Evolutionary conservation across 2,797 vertebrate species (phyloP).

Genomic region (Cottoperca gobio): DNA sequence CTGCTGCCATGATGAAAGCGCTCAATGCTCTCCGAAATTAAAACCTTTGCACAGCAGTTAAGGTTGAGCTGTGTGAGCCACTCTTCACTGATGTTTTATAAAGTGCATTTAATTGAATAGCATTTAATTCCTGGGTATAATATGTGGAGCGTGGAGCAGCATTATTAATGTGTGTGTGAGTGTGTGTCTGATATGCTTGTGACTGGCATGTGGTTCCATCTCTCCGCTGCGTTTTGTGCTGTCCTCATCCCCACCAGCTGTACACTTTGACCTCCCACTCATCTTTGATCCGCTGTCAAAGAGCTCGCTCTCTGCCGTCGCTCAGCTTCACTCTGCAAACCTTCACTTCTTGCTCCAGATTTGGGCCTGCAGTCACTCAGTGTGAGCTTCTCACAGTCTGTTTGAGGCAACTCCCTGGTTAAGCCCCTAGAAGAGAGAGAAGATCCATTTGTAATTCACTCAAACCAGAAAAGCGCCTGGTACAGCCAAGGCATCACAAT

Average conservation of each 20-base stretch:
- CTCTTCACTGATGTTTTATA: slow-evolving; percentile 43
- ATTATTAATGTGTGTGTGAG: slow-evolving; percentile 1
- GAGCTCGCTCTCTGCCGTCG: slow-evolving; percentile 67
- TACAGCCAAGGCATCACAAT: slow-evolving; percentile 16
- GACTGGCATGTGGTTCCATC: slow-evolving; percentile 62
- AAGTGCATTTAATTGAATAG: slow-evolving; percentile 55
- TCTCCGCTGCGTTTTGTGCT: slow-evolving; percentile 50
- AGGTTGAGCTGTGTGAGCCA: slow-evolving; percentile 58
- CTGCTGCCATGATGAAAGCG: slow-evolving; percentile 68
- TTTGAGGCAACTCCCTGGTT: slow-evolving; percentile 70
- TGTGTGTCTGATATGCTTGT: slow-evolving; percentile 34
- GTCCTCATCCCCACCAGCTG: slow-evolving; percentile 74
- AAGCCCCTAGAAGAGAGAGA: slow-evolving; percentile 62
- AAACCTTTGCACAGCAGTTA: slow-evolving; percentile 61
- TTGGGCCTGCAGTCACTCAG: slow-evolving; percentile 68
- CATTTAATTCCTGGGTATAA: slow-evolving; percentile 49
- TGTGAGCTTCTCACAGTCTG: slow-evolving; percentile 68
- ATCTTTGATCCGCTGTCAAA: slow-evolving; percentile 84
- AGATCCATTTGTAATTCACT: slow-evolving; percentile 57
- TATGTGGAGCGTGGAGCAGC: slow-evolving; percentile 1
- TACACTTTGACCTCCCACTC: slow-evolving; percentile 82
- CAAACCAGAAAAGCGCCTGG: slow-evolving; percentile 35
- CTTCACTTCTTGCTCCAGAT: slow-evolving; percentile 73
- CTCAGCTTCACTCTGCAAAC: slow-evolving; percentile 70
- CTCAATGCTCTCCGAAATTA: slow-evolving; percentile 70